Percentiles rank a stretch among this genome's conserved stretches.
These are phyloP conservation scores for Orthosia incerta DNA, from an alignment of 2,888 invertebrate species.

Conservation along the genomic window DNA sequence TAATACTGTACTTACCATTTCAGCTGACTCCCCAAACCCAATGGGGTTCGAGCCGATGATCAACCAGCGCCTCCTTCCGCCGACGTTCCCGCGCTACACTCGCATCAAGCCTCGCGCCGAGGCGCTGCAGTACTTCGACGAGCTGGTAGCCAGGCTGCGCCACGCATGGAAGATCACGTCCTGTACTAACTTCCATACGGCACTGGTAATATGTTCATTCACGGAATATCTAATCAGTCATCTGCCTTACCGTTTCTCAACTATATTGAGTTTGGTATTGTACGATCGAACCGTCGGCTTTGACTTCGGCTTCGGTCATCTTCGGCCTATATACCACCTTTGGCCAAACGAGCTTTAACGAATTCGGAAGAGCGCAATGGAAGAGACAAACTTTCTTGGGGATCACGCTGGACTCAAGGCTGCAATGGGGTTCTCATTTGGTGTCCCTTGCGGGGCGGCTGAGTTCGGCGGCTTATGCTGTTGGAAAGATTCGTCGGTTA, in stretches of 20 bases:
- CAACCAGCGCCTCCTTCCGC: slow-evolving; percentile 98
- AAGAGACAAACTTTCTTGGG: no score
- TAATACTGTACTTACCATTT: slow-evolving; percentile 13
- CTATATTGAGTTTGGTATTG: neutral
- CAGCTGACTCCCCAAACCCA: slow-evolving; percentile 94
- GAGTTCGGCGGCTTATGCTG: no score
- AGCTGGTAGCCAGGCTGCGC: slow-evolving; percentile 95
- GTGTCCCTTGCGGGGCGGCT: no score
- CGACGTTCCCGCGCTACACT: slow-evolving; percentile 99
- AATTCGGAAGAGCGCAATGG: no score
- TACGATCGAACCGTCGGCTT: no score
- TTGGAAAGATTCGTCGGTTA: no score
- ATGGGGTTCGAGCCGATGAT: slow-evolving; percentile 99
- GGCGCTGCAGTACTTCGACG: slow-evolving; percentile 95
- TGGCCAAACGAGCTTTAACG: no score
- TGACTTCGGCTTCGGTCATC: no score
- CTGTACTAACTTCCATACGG: slow-evolving; percentile 95
- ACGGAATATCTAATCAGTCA: neutral
- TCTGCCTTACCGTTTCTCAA: neutral
- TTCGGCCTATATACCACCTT: no score
- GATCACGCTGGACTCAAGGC: no score
- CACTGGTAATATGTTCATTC: slow-evolving; percentile 91
- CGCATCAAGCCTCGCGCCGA: slow-evolving; percentile 95
- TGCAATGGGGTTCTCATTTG: no score
- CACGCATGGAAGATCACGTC: slow-evolving; percentile 95